phyloP scores from a whole-genome alignment of 1,140 invertebrate genomes.

The Microplitis mediator region DNA sequence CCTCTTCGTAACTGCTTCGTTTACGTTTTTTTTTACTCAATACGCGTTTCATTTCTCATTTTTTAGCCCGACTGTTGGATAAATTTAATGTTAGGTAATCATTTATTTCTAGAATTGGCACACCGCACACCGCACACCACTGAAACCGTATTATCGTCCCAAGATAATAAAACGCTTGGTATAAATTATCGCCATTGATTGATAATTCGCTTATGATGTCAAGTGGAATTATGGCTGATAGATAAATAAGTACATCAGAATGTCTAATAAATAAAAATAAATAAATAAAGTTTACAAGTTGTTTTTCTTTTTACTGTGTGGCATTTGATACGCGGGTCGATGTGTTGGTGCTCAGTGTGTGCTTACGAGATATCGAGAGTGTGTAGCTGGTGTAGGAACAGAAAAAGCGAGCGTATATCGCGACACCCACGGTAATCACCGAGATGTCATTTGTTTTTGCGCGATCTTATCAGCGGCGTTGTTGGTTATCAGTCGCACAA shows the following conservation, averaged over 20 bases:
- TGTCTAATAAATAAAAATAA: neutral
- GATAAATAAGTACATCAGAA: neutral
- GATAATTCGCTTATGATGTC: neutral
- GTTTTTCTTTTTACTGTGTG: neutral
- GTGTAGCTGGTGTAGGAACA: neutral
- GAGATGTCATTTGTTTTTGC: constrained; percentile 20
- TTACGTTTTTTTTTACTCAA: neutral
- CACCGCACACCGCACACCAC: too few relatives aligned
- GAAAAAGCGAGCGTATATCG: neutral
- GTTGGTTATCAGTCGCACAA: constrained; percentile 24
- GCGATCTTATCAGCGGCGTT: constrained; percentile 21
- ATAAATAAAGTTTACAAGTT: neutral
- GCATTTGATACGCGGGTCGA: too few relatives aligned
- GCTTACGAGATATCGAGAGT: too few relatives aligned
- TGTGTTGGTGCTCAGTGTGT: too few relatives aligned
- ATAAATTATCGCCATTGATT: neutral
- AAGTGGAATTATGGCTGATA: neutral
- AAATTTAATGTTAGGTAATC: neutral
- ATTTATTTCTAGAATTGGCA: neutral
- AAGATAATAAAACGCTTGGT: neutral
- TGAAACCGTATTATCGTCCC: neutral
- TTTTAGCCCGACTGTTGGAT: too few relatives aligned
- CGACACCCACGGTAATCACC: constrained; percentile 21
- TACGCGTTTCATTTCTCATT: neutral
- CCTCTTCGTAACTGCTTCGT: neutral